Base-by-base conservation (phyloP, 2,113 vertebrate genomes). In the Campylorhamphus procurvoides region DNA sequence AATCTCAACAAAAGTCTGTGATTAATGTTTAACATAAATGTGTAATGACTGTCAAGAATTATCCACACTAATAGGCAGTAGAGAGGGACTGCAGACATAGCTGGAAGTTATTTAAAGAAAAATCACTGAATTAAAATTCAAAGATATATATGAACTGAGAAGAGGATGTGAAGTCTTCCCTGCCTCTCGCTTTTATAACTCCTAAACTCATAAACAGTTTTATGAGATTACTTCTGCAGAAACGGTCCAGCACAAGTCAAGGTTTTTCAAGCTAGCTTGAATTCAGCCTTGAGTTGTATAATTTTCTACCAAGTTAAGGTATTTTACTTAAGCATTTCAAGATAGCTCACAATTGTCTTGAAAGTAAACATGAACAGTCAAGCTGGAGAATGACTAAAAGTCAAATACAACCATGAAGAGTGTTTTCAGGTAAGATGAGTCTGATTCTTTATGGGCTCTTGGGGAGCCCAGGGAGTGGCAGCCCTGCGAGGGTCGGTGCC, bases 21-120 rank as follows among this genome's bases (percentile, higher is more conserved):
- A 94, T 94, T 94, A 95, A 94, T 78, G 56, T 88, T 89, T 82
- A 92, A 68, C 88, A 31, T 96, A 89, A 87, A 92, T 55, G 69
- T 49, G 60, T 72, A 93, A 89, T 76, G 73, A 92, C n/a, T 94
- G 6, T 46, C 0, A 7, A 95, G 85, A 81, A 80, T 78, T 89
- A 90, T n/a, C 56, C 88, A 69, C 76, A 69, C 74, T 76, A 60
- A 59, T 56, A 86, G 44, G 39, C 7, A 4, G 40, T 74, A 84
- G 56, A 77, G 52, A 47, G 90, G 44, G 60, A 81, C 44, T 64
- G 53, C 90, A 87, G 66, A 39, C 84, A 75, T 78, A 68, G 85
- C 46, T 84, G 56, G 50, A 85, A 90, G 66, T 64, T 87, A 60
- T 87, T 91, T 87, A 62, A 62, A 78, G 66, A 75, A 86, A 95